Evolutionary conservation across 2,797 vertebrate species (phyloP).

Genomic region (Pseudomugil gertrudae): DNA sequence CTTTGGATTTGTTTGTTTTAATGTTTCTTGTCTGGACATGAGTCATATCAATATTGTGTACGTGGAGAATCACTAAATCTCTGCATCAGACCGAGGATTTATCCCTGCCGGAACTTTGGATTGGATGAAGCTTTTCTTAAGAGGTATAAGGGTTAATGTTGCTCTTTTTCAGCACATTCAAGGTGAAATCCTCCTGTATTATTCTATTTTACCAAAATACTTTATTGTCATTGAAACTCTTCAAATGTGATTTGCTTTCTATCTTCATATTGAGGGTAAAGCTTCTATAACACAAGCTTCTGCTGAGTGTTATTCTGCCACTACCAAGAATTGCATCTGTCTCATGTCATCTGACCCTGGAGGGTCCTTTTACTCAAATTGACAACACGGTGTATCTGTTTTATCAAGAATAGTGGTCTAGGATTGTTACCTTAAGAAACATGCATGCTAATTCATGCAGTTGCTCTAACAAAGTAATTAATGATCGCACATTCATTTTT

Average conservation of each 20-base stretch:
- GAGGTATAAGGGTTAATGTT: constrained; percentile 1
- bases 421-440: constrained; percentile 47
- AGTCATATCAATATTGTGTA: not conserved
- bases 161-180: constrained; percentile 2
- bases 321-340: constrained; percentile 48
- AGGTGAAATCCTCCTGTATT: not conserved
- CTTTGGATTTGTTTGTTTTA: not conserved
- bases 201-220: not conserved
- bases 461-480: constrained; percentile 18
- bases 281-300: constrained; percentile 35
- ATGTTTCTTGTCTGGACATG: not conserved
- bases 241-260: constrained; percentile 24
- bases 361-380: constrained; percentile 44
- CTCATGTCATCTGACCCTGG: constrained; percentile 36
- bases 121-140: not conserved
- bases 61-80: not conserved
- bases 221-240: constrained; percentile 5
- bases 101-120: not conserved
- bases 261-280: constrained; percentile 22
- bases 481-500: not conserved
- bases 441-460: constrained; percentile 26
- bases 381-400: constrained; percentile 53
- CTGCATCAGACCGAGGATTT: not conserved
- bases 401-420: constrained; percentile 38
- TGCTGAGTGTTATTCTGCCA: constrained; percentile 31